Percentiles rank a stretch among this genome's conserved stretches.
These are phyloP conservation scores for Graptemys geographica DNA, from an alignment of 2,797 vertebrate genomes.

Conservation along the genomic window DNA sequence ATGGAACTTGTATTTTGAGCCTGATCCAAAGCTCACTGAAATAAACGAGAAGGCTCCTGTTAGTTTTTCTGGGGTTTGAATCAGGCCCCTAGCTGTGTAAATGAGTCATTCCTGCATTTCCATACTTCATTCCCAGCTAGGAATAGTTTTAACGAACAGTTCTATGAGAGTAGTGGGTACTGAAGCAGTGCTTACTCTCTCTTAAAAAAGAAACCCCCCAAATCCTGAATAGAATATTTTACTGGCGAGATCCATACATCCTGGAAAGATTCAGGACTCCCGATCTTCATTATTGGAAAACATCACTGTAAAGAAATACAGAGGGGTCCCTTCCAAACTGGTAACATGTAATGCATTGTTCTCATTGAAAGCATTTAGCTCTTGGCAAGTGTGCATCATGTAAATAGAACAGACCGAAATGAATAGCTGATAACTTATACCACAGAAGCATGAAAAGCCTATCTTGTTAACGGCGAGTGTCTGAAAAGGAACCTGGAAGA, in stretches of 20 bases:
- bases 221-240: background rate
- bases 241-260: background rate
- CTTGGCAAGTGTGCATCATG: slow-evolving; percentile 23
- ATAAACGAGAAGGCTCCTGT: background rate
- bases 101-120: background rate
- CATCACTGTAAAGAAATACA: background rate
- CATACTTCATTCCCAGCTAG: slow-evolving; percentile 18
- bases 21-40: background rate
- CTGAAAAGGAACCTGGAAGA: background rate
- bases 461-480: background rate
- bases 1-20: background rate
- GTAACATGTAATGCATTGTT: background rate
- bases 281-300: slow-evolving; percentile 37
- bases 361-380: slow-evolving; percentile 34
- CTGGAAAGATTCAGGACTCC: background rate
- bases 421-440: background rate
- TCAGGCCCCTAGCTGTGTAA: background rate
- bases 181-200: background rate
- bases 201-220: background rate
- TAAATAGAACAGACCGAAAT: background rate
- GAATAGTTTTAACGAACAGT: background rate
- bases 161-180: background rate
- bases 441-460: background rate
- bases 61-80: background rate
- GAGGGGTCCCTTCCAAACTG: slow-evolving; percentile 10